These are phyloP conservation scores for Unio pictorum DNA, from an alignment of 2,888 invertebrate genomes.

Conservation along the genomic window DNA sequence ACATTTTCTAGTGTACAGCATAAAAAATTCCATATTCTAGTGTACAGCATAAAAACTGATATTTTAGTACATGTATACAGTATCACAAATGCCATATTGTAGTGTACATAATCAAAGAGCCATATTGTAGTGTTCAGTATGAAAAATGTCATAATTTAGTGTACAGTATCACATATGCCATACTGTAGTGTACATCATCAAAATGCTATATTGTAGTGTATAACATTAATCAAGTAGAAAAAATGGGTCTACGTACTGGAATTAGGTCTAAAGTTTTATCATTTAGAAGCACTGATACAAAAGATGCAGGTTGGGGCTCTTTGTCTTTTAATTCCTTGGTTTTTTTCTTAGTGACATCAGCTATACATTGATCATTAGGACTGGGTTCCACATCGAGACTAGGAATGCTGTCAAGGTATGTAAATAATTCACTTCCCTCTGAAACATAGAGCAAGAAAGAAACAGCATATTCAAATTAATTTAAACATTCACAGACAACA, in stretches of 20 bases:
- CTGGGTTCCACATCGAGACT: slow-evolving; percentile 9
- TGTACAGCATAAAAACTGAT: too few relatives aligned
- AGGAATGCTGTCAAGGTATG: slow-evolving; percentile 37
- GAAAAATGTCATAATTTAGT: too few relatives aligned
- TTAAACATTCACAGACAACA: neutral
- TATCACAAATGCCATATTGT: too few relatives aligned
- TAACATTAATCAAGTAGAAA: too few relatives aligned
- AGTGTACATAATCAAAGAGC: too few relatives aligned
- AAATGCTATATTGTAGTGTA: too few relatives aligned
- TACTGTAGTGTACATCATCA: too few relatives aligned
- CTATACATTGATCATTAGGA: neutral
- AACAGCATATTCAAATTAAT: neutral
- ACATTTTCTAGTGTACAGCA: too few relatives aligned
- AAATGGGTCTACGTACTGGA: slow-evolving; percentile 27
- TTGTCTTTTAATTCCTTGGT: neutral
- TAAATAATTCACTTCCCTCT: slow-evolving; percentile 44
- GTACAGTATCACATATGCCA: too few relatives aligned
- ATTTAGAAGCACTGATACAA: slow-evolving; percentile 21
- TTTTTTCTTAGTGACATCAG: neutral
- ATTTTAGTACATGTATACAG: too few relatives aligned
- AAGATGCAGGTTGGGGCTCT: slow-evolving; percentile 5
- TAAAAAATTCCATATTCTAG: too few relatives aligned
- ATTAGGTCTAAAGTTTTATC: slow-evolving; percentile 36
- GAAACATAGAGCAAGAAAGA: slow-evolving; percentile 1
- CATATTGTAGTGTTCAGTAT: too few relatives aligned